Percentiles rank a stretch among this genome's conserved stretches.
Conservation (phyloP, 2,113 vertebrate species). For the Melanocharis versteri region DNA sequence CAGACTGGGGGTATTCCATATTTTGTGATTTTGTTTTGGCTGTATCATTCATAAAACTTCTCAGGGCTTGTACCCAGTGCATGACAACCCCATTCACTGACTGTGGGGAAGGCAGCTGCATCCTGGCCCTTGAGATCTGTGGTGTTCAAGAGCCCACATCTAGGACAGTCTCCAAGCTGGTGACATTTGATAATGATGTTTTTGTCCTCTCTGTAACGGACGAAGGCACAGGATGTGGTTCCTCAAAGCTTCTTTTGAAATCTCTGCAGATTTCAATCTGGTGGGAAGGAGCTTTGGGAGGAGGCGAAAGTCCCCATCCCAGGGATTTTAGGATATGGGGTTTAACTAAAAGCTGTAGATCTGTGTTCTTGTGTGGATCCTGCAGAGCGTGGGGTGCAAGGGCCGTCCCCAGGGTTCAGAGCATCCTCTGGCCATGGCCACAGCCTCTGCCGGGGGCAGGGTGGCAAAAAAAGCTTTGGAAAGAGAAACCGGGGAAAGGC, state of each 20-base stretch:
- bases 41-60: neutral
- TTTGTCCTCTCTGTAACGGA: neutral
- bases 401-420: neutral
- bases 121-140: neutral
- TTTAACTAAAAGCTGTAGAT: neutral
- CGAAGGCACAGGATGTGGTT: fast-evolving
- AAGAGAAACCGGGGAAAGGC: neutral
- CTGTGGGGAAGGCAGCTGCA: neutral
- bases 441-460: neutral
- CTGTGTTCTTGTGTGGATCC: fast-evolving
- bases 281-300: neutral
- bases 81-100: neutral
- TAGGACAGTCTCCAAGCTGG: neutral
- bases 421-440: neutral
- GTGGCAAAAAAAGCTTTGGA: neutral
- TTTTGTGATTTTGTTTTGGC: neutral
- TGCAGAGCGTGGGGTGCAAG: fast-evolving
- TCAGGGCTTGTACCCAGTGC: neutral
- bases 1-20: neutral
- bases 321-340: neutral
- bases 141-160: neutral
- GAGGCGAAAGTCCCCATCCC: neutral
- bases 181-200: neutral
- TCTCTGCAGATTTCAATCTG: neutral
- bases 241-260: neutral